Evolutionary conservation across 2,797 vertebrate genomes (phyloP).

Genomic region (Cuculus canorus): DNA sequence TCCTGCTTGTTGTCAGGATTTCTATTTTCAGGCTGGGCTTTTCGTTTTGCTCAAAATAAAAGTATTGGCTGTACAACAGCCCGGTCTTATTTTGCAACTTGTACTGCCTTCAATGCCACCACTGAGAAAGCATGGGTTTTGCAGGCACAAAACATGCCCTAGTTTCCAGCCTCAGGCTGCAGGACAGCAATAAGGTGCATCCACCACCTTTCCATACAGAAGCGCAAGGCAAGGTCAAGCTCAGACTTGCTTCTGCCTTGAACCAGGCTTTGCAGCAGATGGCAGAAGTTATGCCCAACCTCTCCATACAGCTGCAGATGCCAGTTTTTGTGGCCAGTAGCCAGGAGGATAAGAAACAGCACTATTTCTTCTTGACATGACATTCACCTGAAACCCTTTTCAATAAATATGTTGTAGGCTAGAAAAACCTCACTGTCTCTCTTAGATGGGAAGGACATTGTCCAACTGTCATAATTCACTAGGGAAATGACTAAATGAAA

Average conservation of each 20-base stretch:
- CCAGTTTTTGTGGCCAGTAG: slow-evolving; percentile 30
- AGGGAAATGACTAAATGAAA: slow-evolving; percentile 52
- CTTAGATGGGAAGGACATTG: slow-evolving; percentile 42
- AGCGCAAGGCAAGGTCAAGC: slow-evolving; percentile 25
- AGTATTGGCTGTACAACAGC: neutral
- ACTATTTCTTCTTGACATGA: slow-evolving; percentile 24
- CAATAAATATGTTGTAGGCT: slow-evolving; percentile 30
- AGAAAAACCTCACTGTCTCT: slow-evolving; percentile 25
- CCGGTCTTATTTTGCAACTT: slow-evolving; percentile 62
- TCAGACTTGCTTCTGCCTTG: slow-evolving; percentile 27
- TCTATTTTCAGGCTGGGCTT: slow-evolving; percentile 13
- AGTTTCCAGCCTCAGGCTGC: neutral
- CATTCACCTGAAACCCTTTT: slow-evolving; percentile 53
- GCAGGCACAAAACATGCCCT: slow-evolving; percentile 70
- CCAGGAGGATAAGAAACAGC: slow-evolving; percentile 55
- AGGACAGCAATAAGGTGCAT: neutral
- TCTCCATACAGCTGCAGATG: slow-evolving; percentile 11
- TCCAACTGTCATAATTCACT: slow-evolving; percentile 41
- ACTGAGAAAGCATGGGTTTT: slow-evolving; percentile 73
- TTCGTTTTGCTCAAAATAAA: neutral
- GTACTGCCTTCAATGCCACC: slow-evolving; percentile 66
- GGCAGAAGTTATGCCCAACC: slow-evolving; percentile 45
- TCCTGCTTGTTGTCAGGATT: slow-evolving; percentile 14
- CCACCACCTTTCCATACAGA: neutral
- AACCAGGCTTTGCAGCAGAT: slow-evolving; percentile 49